phyloP scores from a whole-genome alignment of 2,797 vertebrate genomes.

The Loriculus beryllinus region DNA sequence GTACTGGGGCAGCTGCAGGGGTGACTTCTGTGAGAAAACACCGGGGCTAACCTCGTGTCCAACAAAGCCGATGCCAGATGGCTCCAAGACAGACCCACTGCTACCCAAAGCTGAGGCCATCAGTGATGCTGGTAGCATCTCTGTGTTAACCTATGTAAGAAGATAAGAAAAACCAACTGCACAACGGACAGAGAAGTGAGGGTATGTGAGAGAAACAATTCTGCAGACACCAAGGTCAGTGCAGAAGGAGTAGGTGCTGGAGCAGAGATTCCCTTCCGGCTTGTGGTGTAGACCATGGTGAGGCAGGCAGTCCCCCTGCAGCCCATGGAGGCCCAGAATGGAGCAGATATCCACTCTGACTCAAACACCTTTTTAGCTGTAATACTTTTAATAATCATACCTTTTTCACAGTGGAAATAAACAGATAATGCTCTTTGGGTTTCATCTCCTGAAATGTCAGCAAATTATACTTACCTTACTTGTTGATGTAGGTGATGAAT shows the following conservation, averaged over 20 bases:
- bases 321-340: rapidly evolving
- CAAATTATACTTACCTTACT: neutral
- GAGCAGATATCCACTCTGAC: neutral
- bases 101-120: neutral
- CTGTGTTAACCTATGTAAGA: neutral
- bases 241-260: rapidly evolving
- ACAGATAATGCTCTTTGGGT: neutral
- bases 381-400: neutral
- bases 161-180: neutral
- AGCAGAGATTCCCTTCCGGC: neutral
- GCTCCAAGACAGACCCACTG: neutral
- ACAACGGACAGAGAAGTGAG: neutral
- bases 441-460: neutral
- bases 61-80: neutral
- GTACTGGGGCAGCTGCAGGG: neutral
- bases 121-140: neutral
- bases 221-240: neutral
- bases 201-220: neutral
- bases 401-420: neutral
- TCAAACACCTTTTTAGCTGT: neutral
- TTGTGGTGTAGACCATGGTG: neutral
- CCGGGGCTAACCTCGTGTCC: neutral
- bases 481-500: neutral
- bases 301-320: neutral
- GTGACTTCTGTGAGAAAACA: neutral